phyloP scores from a whole-genome alignment of 2,797 vertebrate species.

The Hydrophis major region DNA sequence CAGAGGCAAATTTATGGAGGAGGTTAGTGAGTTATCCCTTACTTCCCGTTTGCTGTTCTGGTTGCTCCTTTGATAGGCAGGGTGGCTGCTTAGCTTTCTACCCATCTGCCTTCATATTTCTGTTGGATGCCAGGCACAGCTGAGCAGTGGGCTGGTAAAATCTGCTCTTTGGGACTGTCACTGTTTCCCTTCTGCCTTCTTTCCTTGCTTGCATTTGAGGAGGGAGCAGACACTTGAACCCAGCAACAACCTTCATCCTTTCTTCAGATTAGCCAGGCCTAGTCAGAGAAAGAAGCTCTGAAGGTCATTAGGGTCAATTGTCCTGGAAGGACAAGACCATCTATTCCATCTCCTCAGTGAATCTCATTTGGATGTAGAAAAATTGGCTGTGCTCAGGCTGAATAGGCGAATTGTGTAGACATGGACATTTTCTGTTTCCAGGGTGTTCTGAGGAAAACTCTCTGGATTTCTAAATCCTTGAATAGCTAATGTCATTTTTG shows the following conservation, averaged over 20 bases:
- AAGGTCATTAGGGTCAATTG: neutral
- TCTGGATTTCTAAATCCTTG: neutral
- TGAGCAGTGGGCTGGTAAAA: neutral
- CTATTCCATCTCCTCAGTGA: neutral
- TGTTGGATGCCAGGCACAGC: slow-evolving; percentile 1
- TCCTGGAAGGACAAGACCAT: too few relatives aligned
- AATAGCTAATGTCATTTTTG: neutral
- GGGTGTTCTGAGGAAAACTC: neutral
- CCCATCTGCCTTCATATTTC: neutral
- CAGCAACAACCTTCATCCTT: neutral
- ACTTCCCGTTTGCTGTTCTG: neutral
- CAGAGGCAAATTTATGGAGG: neutral
- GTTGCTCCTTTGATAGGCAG: neutral
- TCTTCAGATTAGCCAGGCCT: neutral
- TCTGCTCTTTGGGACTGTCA: neutral
- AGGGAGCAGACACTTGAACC: too few relatives aligned
- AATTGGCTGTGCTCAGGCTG: neutral
- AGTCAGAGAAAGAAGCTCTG: neutral
- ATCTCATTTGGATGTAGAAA: neutral
- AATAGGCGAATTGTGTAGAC: neutral
- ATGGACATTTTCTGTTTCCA: neutral
- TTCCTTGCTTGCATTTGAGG: neutral
- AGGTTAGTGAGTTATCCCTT: neutral
- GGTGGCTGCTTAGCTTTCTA: neutral
- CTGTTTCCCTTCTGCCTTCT: neutral